Evolutionary conservation across 2,113 vertebrate species (phyloP).

Genomic region (Megaceryle maxima): DNA sequence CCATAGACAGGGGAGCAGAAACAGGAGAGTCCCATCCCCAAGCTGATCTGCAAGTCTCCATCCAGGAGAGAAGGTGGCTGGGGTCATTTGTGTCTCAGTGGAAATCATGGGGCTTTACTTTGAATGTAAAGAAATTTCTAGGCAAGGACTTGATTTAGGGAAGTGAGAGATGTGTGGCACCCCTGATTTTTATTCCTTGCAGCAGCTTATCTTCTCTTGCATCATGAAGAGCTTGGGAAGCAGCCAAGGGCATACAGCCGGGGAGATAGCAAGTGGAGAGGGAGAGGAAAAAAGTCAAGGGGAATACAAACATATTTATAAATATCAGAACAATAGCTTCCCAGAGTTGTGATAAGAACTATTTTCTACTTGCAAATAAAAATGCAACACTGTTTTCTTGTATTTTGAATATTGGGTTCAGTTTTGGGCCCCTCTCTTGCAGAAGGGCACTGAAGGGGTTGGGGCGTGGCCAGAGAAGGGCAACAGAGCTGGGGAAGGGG

Average conservation of each 20-base stretch:
- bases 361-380: constrained; percentile 18
- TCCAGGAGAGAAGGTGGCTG: neutral
- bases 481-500: no score
- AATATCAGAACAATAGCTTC: constrained; percentile 61
- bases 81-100: neutral
- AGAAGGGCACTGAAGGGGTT: neutral
- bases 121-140: neutral
- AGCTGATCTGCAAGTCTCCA: neutral
- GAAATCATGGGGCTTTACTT: neutral
- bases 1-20: neutral
- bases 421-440: neutral
- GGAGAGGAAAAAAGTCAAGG: constrained; percentile 62
- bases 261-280: constrained; percentile 27
- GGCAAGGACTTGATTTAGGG: neutral
- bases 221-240: constrained; percentile 40
- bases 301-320: constrained; percentile 56
- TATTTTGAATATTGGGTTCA: neutral
- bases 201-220: constrained; percentile 15
- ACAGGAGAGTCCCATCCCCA: rapidly evolving
- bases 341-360: constrained; percentile 47
- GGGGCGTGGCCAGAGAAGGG: no score
- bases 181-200: neutral
- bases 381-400: rapidly evolving
- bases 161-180: neutral
- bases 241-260: constrained; percentile 55